Conservation (phyloP, 1,140 invertebrate species). For the Nymphalis io region DNA sequence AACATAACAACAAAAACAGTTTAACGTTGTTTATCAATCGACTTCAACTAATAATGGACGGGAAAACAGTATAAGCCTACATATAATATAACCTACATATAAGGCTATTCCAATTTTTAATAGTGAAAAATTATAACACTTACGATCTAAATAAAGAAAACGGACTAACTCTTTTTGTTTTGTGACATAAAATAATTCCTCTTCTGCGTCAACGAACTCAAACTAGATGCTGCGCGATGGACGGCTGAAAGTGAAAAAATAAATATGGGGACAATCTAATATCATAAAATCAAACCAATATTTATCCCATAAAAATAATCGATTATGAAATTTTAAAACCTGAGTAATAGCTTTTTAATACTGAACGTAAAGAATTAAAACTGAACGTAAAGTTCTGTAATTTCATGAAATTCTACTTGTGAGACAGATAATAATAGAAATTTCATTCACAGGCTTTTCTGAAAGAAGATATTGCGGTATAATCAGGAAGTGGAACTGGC, state of each 20-base stretch:
- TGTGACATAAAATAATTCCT: slow-evolving; percentile 45
- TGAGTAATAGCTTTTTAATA: too few species aligned
- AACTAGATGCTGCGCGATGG: slow-evolving; percentile 58
- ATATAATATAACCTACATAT: too few species aligned
- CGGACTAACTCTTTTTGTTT: slow-evolving; percentile 52
- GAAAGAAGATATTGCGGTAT: slow-evolving; percentile 53
- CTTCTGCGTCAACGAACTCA: slow-evolving; percentile 58
- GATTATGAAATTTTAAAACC: too few species aligned
- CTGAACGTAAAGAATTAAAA: too few species aligned
- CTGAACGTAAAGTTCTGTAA: too few species aligned
- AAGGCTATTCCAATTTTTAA: not conserved
- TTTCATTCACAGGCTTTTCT: slow-evolving; percentile 62
- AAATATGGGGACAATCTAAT: not conserved
- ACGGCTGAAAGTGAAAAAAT: slow-evolving; percentile 49
- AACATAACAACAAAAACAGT: too few species aligned
- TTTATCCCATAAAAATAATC: too few species aligned
- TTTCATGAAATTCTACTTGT: too few species aligned
- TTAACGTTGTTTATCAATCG: too few species aligned
- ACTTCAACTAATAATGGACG: too few species aligned
- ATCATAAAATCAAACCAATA: not conserved
- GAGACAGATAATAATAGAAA: too few species aligned
- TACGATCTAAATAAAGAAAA: slow-evolving; percentile 13
- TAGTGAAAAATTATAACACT: slow-evolving; percentile 11
- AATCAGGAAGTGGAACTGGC: slow-evolving; percentile 67
- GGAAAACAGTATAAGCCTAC: too few species aligned